Conservation (phyloP, 2,888 invertebrate genomes). For the Myopa testacea region DNA sequence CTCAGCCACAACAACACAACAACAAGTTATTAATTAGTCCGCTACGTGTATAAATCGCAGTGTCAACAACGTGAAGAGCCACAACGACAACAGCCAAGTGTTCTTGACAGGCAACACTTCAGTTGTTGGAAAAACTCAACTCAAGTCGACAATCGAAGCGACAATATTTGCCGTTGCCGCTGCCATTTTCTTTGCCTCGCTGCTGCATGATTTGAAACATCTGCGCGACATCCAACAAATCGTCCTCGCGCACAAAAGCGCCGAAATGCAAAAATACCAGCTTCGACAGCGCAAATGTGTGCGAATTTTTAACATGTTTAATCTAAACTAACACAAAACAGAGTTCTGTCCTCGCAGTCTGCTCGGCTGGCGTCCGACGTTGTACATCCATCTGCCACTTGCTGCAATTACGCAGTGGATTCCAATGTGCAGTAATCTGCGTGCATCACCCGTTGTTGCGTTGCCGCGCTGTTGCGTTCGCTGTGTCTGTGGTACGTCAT, state of each 20-base stretch:
- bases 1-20: constrained; percentile 1
- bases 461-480: neutral
- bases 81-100: constrained; percentile 30
- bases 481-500: constrained; percentile 23
- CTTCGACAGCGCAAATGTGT: neutral
- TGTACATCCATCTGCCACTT: constrained; percentile 6
- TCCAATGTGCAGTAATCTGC: neutral
- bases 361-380: constrained; percentile 10
- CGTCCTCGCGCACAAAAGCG: constrained; percentile 24
- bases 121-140: constrained; percentile 37
- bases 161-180: constrained; percentile 11
- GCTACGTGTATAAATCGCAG: constrained; percentile 19
- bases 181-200: constrained; percentile 22
- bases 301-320: constrained; percentile 25
- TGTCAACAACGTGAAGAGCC: constrained; percentile 17
- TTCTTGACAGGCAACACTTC: constrained; percentile 34
- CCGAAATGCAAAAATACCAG: constrained; percentile 3
- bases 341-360: neutral
- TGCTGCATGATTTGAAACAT: constrained; percentile 42
- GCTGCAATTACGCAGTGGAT: constrained; percentile 6
- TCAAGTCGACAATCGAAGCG: constrained; percentile 17
- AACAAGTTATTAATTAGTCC: constrained; percentile 38
- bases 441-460: neutral
- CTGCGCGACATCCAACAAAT: constrained; percentile 46
- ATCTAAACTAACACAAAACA: constrained; percentile 30